Evolutionary conservation across 64 coral and sea anemone species (phyloP), one percentile per base, ranked within the genome.

Genomic region (Anthopleura sola): DNA sequence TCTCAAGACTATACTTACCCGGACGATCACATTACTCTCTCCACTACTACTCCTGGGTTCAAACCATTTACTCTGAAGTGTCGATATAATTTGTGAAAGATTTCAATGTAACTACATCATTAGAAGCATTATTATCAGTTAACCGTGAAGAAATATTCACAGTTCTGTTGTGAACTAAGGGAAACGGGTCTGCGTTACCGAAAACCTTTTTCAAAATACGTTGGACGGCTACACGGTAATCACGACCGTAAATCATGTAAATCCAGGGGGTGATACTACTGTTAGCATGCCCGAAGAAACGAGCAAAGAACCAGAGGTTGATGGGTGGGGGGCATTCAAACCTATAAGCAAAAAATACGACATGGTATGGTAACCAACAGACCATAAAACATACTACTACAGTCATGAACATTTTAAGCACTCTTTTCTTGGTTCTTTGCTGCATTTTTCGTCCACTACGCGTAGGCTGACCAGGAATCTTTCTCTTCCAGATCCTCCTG

Each of bases 351-450:
- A 91, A 39, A 24, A 75, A 83, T 1, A 19, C 13, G 6, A 91
- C 32, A 75, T 93, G 87, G 15, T 84, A 80, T 11, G 91, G 91
- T 26, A 93, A 33, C 91, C 91, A 93, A 32, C 86, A 93, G 5
- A 88, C 80, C n/a, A 49, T 82, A 26, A 93, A 93, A 24, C 87
- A 57, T 6, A 84, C 50, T 10, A 93, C 86, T 3, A 93, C 74
- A 0, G 91, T 88, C 17, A 93, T 85, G 11, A 93, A 78, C 86
- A 93, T 93, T 36, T 83, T 84, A 17, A 93, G 53, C 26, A 93
- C 86, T 18, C 60, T 83, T 38, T 78, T 88, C 78, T 85, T 88
- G 10, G 74, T 84, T 11, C 26, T 29, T 19, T 49, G 36, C 68
- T 85, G 60, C 0, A 88, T 58, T 29, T 58, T 18, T 34, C 57